These are phyloP conservation scores for Perithous albicinctus DNA, from an alignment of 2,888 invertebrate genomes.

Conservation along the genomic window DNA sequence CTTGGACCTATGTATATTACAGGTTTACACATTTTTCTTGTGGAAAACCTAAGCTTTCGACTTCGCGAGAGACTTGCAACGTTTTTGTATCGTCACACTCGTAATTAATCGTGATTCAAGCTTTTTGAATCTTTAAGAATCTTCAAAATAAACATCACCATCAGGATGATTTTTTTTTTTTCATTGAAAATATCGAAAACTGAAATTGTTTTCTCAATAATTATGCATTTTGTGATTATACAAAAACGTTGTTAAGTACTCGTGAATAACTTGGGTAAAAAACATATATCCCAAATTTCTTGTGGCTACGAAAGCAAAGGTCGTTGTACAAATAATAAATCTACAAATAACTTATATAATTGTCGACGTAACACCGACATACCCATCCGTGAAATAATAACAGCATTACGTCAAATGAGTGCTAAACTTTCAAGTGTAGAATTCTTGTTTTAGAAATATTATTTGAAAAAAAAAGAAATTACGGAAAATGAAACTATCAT, in stretches of 20 bases:
- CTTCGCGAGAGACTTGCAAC: neutral
- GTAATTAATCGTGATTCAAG: neutral
- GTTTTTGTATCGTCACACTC: conserved; percentile 4
- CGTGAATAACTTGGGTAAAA: neutral
- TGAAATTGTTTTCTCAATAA: neutral
- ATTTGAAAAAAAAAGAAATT: no score
- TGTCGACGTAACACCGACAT: conserved; percentile 22
- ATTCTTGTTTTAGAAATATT: no score
- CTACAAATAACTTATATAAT: conserved; percentile 69
- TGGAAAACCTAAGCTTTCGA: neutral
- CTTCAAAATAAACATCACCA: neutral
- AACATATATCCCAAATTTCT: neutral
- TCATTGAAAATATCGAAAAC: neutral
- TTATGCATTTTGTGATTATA: neutral
- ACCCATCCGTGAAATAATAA: neutral
- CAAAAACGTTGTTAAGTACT: neutral
- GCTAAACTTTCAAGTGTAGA: neutral
- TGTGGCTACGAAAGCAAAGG: neutral
- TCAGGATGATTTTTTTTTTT: neutral
- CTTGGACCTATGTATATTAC: conserved; percentile 4
- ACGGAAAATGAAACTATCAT: no score
- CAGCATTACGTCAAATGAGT: conserved; percentile 3
- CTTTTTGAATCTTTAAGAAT: neutral
- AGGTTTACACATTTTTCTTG: conserved; percentile 10
- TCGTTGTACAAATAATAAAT: conserved; percentile 78